phyloP scores from a whole-genome alignment of 2,113 vertebrate genomes.

The Crotophaga sulcirostris region DNA sequence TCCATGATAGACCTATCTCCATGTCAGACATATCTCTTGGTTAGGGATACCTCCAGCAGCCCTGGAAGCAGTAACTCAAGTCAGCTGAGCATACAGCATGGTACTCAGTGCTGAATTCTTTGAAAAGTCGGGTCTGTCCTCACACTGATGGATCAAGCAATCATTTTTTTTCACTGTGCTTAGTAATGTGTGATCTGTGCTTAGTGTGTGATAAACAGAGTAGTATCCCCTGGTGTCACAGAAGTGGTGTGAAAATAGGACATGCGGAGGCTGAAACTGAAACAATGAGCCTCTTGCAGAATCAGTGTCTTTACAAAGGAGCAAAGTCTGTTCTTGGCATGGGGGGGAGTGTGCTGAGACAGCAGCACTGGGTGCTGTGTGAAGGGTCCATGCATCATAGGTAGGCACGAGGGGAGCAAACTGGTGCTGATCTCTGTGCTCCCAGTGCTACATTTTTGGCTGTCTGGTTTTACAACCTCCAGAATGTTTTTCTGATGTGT shows the following conservation, averaged over 20 bases:
- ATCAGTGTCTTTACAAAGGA: not conserved
- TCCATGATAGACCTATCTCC: accelerated
- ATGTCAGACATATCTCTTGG: not conserved
- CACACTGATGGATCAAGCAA: accelerated
- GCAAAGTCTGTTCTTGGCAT: not conserved
- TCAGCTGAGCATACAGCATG: accelerated
- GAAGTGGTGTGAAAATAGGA: not conserved
- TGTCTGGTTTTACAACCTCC: not conserved
- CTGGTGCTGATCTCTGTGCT: accelerated
- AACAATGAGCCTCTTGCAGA: not conserved
- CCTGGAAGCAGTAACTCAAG: not conserved
- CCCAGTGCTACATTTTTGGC: accelerated
- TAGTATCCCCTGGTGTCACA: not conserved
- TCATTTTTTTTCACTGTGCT: not conserved
- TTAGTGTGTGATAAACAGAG: too few relatives aligned
- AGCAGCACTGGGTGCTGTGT: accelerated
- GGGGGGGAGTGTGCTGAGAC: accelerated
- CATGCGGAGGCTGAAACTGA: not conserved
- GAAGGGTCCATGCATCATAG: accelerated
- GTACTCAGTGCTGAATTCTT: not conserved
- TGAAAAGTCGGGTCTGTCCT: not conserved
- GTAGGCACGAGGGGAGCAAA: not conserved
- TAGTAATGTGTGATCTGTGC: accelerated
- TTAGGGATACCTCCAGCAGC: not conserved
- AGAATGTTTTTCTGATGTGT: accelerated